These are phyloP conservation scores for Ciconia boyciana DNA, from an alignment of 2,113 vertebrate genomes.

Conservation along the genomic window DNA sequence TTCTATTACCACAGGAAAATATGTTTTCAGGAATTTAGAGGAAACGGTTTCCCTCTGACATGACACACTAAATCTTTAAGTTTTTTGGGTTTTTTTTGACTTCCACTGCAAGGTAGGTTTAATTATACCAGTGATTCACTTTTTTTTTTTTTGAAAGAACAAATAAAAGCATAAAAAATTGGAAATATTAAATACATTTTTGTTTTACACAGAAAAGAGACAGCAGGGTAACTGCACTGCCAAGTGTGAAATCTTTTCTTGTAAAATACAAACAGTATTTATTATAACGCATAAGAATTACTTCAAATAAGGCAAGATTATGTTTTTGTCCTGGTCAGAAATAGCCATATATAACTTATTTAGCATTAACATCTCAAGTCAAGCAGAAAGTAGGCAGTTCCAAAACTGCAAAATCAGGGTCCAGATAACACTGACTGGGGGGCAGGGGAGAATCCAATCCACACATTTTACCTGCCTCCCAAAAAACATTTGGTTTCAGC, in stretches of 20 bases:
- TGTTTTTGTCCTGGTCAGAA: background rate
- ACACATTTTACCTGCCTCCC: background rate
- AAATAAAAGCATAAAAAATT: background rate
- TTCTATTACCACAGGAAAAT: background rate
- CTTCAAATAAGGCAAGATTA: background rate
- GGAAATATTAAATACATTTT: background rate
- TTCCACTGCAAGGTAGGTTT: background rate
- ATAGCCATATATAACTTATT: background rate
- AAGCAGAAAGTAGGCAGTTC: background rate
- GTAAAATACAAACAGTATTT: background rate
- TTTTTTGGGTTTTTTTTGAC: background rate
- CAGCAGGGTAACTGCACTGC: background rate
- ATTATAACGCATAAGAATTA: background rate
- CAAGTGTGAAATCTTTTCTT: background rate
- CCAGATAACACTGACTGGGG: background rate
- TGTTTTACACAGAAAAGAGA: background rate
- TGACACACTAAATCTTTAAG: background rate
- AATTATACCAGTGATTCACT: background rate
- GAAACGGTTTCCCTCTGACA: background rate
- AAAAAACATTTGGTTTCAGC: background rate
- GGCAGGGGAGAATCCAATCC: no score
- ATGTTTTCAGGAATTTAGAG: background rate
- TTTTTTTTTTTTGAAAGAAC: background rate
- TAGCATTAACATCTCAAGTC: background rate
- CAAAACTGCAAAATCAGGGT: background rate